Evolutionary conservation across 2,797 vertebrate species (phyloP).

Genomic region (Gobio occitaniae): DNA sequence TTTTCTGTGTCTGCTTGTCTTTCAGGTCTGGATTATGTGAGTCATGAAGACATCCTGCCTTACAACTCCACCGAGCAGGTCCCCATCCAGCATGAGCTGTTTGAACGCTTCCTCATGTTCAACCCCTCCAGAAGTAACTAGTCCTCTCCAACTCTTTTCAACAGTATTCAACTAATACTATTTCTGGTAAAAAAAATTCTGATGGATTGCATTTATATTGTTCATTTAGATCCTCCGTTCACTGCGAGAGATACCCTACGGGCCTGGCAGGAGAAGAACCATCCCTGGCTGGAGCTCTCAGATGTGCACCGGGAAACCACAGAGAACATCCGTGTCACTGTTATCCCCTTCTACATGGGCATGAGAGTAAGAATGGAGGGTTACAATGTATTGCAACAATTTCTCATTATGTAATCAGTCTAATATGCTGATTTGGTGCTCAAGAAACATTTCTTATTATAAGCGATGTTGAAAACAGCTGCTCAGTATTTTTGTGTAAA

Average conservation of each 20-base stretch:
- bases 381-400: not conserved
- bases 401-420: not conserved
- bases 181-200: not conserved
- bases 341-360: constrained; percentile 99
- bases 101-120: constrained; percentile 93
- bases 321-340: constrained; percentile 95
- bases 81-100: constrained; percentile 97
- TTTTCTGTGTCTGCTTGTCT: not conserved
- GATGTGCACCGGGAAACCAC: constrained; percentile 98
- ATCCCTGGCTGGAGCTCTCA: constrained; percentile 97
- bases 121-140: constrained; percentile 90
- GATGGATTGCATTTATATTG: not conserved
- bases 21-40: constrained; percentile 95
- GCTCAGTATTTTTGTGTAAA: no score
- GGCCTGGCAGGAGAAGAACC: constrained; percentile 99
- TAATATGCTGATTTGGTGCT: not conserved
- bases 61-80: constrained; percentile 94
- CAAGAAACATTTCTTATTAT: not conserved
- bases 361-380: constrained; percentile 85
- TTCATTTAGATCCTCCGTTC: constrained; percentile 85
- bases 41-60: constrained; percentile 98
- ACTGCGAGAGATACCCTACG: constrained; percentile 90
- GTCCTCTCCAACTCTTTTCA: not conserved
- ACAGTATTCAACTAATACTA: not conserved
- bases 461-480: not conserved